A percentile compares a stretch with the other conserved stretches of the same genome.
Evolutionary conservation across 2,888 invertebrate species (phyloP).

Genomic region (Diadegma fenestrale): DNA sequence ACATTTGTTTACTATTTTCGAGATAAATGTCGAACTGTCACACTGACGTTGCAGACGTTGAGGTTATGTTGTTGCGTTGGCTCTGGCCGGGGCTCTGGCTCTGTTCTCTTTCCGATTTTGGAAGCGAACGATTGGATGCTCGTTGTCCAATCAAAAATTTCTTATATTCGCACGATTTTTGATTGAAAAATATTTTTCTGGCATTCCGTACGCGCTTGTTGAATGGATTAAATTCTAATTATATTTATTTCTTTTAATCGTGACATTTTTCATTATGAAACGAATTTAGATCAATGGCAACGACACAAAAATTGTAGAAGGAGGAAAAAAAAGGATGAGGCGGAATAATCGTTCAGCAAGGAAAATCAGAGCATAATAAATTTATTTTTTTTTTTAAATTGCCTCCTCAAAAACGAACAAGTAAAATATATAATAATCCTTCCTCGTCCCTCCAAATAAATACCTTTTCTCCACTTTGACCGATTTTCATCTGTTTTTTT

Average conservation of each 20-base stretch:
- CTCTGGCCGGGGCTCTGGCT: not conserved
- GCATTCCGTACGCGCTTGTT: not conserved
- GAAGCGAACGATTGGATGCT: not conserved
- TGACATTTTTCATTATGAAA: no score
- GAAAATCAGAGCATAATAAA: not conserved
- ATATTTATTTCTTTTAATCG: not conserved
- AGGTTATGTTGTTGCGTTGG: constrained; percentile 15
- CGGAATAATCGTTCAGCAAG: not conserved
- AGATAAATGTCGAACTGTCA: constrained; percentile 8
- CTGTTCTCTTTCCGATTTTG: not conserved
- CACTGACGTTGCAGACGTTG: not conserved
- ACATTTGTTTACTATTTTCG: constrained; percentile 14
- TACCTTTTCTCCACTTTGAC: constrained; percentile 2
- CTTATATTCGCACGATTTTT: not conserved
- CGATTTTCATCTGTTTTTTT: not conserved
- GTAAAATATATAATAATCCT: not conserved
- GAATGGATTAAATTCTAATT: not conserved
- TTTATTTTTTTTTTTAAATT: constrained; percentile 28
- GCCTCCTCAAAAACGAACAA: constrained; percentile 10
- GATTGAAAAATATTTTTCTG: not conserved
- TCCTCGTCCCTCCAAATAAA: constrained; percentile 8
- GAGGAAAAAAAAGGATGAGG: not conserved
- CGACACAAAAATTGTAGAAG: not conserved
- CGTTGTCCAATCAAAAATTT: not conserved
- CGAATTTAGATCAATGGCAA: not conserved